These are phyloP conservation scores for Drosophila quinaria DNA, from an alignment of 2,888 invertebrate genomes.

Conservation along the genomic window DNA sequence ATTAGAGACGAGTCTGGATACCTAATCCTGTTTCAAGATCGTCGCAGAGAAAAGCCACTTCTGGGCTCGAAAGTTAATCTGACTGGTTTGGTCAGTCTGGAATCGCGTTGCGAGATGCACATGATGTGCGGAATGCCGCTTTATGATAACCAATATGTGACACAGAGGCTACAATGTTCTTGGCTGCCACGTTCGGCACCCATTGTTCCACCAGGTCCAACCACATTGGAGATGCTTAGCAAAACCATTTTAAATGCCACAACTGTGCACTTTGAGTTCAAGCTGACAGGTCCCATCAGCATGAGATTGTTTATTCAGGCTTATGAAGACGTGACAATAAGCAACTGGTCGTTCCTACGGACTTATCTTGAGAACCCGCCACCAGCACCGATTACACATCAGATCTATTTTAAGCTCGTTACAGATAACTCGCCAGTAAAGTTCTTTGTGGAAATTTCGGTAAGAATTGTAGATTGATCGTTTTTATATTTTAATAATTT, in stretches of 20 bases:
- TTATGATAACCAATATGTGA: conserved; percentile 66
- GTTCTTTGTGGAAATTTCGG: conserved; percentile 62
- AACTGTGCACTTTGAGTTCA: conserved; percentile 67
- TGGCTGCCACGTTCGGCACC: conserved; percentile 71
- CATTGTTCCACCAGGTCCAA: conserved; percentile 53
- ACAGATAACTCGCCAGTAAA: conserved; percentile 64
- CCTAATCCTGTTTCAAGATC: conserved; percentile 85
- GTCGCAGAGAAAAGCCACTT: conserved; percentile 56
- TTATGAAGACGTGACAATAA: conserved; percentile 59
- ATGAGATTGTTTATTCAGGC: conserved; percentile 77
- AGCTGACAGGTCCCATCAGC: conserved; percentile 68
- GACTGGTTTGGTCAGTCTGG: conserved; percentile 55
- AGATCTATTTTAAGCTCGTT: conserved; percentile 67
- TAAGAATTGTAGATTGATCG: conserved; percentile 19
- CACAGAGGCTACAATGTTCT: conserved; percentile 14
- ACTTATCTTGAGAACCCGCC: conserved; percentile 51
- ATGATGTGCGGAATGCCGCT: conserved; percentile 82
- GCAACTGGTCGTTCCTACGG: conserved; percentile 76
- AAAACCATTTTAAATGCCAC: conserved; percentile 36
- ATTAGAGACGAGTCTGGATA: conserved; percentile 86
- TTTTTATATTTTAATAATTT: not conserved
- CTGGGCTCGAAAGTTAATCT: conserved; percentile 56
- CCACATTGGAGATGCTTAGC: conserved; percentile 57
- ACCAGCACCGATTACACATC: conserved; percentile 50
- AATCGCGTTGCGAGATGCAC: conserved; percentile 62